Evolutionary conservation across 2,888 invertebrate genomes (phyloP).

Genomic region (Cartodere bifasciata): DNA sequence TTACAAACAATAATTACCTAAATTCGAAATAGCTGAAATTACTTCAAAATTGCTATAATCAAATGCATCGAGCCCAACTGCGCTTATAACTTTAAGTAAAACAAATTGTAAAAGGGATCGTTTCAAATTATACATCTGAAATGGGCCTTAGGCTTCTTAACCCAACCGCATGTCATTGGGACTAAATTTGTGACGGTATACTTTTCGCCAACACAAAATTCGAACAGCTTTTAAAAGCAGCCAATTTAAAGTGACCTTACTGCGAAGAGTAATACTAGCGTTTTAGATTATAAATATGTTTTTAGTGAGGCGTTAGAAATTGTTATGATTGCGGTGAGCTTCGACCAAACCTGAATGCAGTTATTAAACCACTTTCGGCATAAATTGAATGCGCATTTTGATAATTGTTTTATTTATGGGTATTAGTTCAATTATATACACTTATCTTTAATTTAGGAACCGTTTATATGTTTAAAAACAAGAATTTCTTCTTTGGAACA

Average conservation of each 20-base stretch:
- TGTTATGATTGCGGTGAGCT: conserved; percentile 39
- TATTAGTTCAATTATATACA: too few species aligned
- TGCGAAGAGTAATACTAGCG: too few species aligned
- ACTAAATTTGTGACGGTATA: conserved; percentile 32
- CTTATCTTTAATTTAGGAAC: too few species aligned
- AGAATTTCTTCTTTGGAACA: too few species aligned
- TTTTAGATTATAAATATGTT: too few species aligned
- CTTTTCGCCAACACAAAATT: too few species aligned
- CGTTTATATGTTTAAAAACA: too few species aligned
- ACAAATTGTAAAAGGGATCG: conserved; percentile 35
- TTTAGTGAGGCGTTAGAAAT: too few species aligned
- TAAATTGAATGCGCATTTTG: conserved; percentile 11
- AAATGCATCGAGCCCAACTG: conserved; percentile 32
- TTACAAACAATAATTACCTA: conserved; percentile 34
- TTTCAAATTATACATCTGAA: conserved; percentile 28
- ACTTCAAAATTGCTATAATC: conserved; percentile 37
- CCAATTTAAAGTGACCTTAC: too few species aligned
- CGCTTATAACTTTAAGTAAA: conserved; percentile 33
- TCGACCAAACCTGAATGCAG: conserved; percentile 19
- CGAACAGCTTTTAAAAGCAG: too few species aligned
- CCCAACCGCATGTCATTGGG: conserved; percentile 31
- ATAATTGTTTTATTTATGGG: too few species aligned
- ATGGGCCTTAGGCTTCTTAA: conserved; percentile 13
- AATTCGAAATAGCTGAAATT: conserved; percentile 34
- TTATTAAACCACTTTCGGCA: conserved; percentile 11